Evolutionary conservation across 2,797 vertebrate species (phyloP).

Genomic region (Galaxias olidus): DNA sequence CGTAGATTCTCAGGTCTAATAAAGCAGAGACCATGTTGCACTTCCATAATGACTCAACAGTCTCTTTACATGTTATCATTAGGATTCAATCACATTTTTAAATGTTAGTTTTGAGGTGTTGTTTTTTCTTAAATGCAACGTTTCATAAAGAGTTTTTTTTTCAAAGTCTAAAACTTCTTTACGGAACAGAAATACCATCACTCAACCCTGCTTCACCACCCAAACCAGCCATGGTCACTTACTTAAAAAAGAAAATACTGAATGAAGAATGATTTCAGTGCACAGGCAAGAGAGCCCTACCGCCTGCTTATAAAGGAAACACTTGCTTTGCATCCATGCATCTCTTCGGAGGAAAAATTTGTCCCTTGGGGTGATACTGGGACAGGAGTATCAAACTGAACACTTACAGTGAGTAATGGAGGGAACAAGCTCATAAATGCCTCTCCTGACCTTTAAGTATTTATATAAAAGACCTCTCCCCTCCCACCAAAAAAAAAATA

Average conservation of each 20-base stretch:
- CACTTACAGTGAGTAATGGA: constrained; percentile 75
- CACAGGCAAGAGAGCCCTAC: constrained; percentile 34
- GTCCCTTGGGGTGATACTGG: constrained; percentile 40
- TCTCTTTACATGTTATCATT: no score
- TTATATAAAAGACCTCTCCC: constrained; percentile 49
- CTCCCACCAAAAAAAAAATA: constrained; percentile 37
- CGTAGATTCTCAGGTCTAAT: constrained; percentile 57
- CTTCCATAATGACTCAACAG: no score
- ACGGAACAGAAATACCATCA: no score
- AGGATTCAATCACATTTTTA: no score
- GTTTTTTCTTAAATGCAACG: no score
- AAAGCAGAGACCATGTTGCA: constrained; percentile 50
- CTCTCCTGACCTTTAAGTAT: constrained; percentile 70
- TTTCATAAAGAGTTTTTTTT: no score
- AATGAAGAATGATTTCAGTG: constrained; percentile 53
- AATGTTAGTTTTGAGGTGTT: no score
- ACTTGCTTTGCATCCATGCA: constrained; percentile 60
- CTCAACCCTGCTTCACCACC: no score
- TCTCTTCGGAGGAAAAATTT: constrained; percentile 55
- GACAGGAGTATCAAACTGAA: constrained; percentile 66
- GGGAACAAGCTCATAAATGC: constrained; percentile 63
- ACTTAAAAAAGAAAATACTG: no score
- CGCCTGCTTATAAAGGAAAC: constrained; percentile 41
- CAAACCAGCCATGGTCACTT: no score
- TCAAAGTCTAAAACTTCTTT: no score